phyloP scores from a whole-genome alignment of 1,140 invertebrate species.

The Drosophila quadrilineata region DNA sequence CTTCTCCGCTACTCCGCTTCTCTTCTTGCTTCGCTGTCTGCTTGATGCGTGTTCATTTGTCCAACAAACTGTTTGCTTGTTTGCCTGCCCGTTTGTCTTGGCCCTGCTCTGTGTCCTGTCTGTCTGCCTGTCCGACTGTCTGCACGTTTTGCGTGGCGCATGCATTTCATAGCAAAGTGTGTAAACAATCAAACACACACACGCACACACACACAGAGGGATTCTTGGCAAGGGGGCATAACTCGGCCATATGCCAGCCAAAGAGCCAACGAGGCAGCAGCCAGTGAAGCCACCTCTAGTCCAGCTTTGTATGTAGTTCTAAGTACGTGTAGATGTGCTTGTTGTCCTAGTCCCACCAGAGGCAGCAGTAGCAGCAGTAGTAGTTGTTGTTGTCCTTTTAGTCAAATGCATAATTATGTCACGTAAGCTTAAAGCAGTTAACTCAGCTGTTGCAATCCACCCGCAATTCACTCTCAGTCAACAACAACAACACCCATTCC shows the following conservation, averaged over 20 bases:
- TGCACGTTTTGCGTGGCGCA: constrained; percentile 66
- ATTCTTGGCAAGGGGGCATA: constrained; percentile 9
- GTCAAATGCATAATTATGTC: constrained; percentile 78
- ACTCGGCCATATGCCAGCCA: constrained; percentile 52
- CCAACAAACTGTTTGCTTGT: constrained; percentile 37
- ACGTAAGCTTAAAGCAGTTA: constrained; percentile 79
- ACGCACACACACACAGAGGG: constrained; percentile 11
- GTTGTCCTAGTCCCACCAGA: constrained; percentile 33
- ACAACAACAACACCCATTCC: constrained; percentile 3
- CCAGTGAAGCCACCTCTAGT: too few species aligned
- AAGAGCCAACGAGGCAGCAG: too few species aligned
- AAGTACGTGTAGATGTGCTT: too few species aligned
- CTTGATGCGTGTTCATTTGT: constrained; percentile 43
- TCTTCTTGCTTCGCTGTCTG: too few species aligned
- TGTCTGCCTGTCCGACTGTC: constrained; percentile 19
- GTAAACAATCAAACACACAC: constrained; percentile 57
- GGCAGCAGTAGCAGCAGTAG: background rate
- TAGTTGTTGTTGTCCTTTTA: constrained; percentile 56
- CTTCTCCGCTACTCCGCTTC: constrained; percentile 11
- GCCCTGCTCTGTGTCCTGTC: constrained; percentile 9
- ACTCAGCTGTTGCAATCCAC: constrained; percentile 71
- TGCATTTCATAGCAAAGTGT: constrained; percentile 73
- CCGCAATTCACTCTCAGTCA: constrained; percentile 65
- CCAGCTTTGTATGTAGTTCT: too few species aligned
- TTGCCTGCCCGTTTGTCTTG: constrained; percentile 21